Conservation (phyloP, 2,888 invertebrate species). For the Limnephilus lunatus region DNA sequence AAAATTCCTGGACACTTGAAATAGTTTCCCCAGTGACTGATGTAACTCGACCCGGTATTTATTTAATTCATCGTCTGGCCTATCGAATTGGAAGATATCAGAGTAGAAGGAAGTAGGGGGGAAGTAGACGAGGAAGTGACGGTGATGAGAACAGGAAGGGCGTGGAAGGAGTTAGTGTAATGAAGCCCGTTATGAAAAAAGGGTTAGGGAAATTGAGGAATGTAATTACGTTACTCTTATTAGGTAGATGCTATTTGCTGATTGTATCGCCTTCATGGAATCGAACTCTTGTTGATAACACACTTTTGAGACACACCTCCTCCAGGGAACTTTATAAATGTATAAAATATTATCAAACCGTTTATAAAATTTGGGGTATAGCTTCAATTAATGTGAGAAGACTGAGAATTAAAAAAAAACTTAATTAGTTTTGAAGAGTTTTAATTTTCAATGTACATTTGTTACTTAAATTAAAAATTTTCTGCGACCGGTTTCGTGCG, state of each 20-base stretch:
- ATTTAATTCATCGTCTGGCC: neutral
- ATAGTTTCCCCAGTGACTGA: neutral
- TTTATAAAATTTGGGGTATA: too few relatives aligned
- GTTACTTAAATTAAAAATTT: too few relatives aligned
- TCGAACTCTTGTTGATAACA: neutral
- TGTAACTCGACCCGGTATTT: neutral
- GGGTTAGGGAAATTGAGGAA: neutral
- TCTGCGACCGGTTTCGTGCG: too few relatives aligned
- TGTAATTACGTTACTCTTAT: neutral
- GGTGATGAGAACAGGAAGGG: slow-evolving; percentile 16
- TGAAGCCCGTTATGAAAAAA: neutral
- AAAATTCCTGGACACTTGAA: neutral
- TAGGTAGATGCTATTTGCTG: neutral
- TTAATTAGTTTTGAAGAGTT: too few relatives aligned
- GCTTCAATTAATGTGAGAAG: too few relatives aligned
- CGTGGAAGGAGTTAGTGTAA: neutral
- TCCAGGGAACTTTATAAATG: too few relatives aligned
- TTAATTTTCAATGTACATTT: too few relatives aligned
- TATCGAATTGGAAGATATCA: neutral
- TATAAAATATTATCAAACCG: too few relatives aligned
- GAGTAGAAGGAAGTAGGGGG: neutral
- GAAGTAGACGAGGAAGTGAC: neutral
- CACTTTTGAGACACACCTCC: too few relatives aligned
- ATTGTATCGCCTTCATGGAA: neutral
- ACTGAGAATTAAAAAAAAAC: too few relatives aligned